Evolutionary conservation across 2,113 vertebrate genomes (phyloP).

Genomic region (Dicrurus megarhynchus): DNA sequence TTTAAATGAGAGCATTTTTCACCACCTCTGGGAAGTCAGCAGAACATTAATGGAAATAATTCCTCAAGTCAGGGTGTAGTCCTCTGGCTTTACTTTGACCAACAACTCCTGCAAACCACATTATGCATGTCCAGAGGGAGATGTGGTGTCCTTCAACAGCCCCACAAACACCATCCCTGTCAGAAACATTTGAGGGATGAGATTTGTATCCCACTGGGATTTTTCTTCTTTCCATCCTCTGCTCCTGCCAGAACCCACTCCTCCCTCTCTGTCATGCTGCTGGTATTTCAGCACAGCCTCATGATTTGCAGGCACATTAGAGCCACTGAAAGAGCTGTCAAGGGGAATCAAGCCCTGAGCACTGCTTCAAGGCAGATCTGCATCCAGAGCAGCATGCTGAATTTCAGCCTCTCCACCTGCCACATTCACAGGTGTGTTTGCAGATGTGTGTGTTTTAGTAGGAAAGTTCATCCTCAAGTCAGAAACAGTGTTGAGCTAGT

Average conservation of each 20-base stretch:
- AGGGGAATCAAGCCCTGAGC: neutral
- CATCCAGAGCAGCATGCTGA: neutral
- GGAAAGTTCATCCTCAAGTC: neutral
- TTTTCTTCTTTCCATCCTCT: neutral
- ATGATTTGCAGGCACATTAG: neutral
- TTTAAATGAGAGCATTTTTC: neutral
- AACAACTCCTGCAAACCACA: neutral
- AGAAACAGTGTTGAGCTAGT: neutral
- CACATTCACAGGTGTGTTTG: neutral
- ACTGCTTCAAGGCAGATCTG: neutral
- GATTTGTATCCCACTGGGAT: neutral
- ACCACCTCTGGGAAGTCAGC: neutral
- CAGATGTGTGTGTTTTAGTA: neutral
- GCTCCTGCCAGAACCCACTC: neutral
- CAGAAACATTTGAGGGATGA: neutral
- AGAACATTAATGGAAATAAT: neutral
- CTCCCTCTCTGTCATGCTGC: neutral
- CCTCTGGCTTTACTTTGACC: neutral
- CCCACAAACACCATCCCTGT: neutral
- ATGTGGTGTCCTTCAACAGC: neutral
- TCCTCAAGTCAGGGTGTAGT: neutral
- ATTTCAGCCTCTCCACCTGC: neutral
- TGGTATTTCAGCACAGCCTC: neutral
- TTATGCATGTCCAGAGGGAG: neutral
- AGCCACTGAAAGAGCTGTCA: neutral